phyloP scores from a whole-genome alignment of 2,888 invertebrate species.

The Agrilus mali region DNA sequence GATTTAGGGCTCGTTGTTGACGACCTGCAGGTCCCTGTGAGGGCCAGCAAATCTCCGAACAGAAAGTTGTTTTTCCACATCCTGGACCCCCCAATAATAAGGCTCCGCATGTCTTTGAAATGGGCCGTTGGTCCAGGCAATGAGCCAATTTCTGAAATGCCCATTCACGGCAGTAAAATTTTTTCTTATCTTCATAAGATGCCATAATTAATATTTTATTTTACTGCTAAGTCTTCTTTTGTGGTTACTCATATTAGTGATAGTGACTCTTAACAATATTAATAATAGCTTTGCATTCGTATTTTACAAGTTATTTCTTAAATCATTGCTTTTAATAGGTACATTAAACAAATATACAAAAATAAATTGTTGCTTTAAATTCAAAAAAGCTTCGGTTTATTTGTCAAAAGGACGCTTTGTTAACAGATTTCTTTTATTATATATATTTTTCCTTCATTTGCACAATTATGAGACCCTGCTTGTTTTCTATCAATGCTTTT shows the following conservation, averaged over 20 bases:
- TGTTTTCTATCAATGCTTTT: too few relatives aligned
- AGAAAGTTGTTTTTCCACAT: conserved; percentile 86
- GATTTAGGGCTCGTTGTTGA: conserved; percentile 60
- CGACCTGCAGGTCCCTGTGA: conserved; percentile 52
- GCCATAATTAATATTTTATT: conserved; percentile 17
- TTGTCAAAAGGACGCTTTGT: too few relatives aligned
- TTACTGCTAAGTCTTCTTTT: too few relatives aligned
- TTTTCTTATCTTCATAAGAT: conserved; percentile 47
- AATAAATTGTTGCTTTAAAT: too few relatives aligned
- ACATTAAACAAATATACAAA: background rate
- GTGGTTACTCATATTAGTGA: too few relatives aligned
- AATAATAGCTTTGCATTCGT: too few relatives aligned
- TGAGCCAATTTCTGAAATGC: conserved; percentile 87
- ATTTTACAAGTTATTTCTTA: background rate
- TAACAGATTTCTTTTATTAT: too few relatives aligned
- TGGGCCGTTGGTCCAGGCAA: conserved; percentile 78
- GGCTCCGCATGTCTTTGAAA: conserved; percentile 77
- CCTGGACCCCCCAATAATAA: conserved; percentile 81
- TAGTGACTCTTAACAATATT: too few relatives aligned
- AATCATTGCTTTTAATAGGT: background rate
- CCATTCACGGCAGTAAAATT: conserved; percentile 90
- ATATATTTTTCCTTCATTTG: too few relatives aligned
- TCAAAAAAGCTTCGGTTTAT: too few relatives aligned
- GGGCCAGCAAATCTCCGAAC: conserved; percentile 65
- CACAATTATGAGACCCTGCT: too few relatives aligned